Conservation (phyloP, 2,797 vertebrate genomes). For the Leucoraja ocellata region DNA sequence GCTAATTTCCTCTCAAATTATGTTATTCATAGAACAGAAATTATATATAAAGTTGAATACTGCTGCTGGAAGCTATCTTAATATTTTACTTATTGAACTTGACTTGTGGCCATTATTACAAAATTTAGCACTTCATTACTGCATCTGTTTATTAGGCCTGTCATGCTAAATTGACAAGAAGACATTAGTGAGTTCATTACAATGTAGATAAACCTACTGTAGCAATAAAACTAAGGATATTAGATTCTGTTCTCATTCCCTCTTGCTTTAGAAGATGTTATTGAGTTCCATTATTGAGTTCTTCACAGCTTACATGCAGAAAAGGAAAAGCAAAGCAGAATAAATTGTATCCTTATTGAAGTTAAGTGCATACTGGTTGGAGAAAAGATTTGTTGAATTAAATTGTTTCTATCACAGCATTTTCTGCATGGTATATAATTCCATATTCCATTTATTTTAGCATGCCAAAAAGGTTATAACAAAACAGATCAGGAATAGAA, state of each 20-base stretch:
- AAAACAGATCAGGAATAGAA: too few species aligned
- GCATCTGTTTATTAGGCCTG: constrained; percentile 22
- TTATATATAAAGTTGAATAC: constrained; percentile 24
- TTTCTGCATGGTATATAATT: background rate
- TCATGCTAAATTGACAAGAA: constrained; percentile 24
- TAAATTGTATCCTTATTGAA: background rate
- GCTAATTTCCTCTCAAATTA: constrained; percentile 28
- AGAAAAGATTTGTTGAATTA: background rate
- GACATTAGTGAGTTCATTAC: constrained; percentile 34
- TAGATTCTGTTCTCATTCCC: background rate
- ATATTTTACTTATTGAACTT: constrained; percentile 33
- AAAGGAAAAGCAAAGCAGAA: background rate
- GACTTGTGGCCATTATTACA: constrained; percentile 25
- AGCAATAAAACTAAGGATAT: constrained; percentile 28
- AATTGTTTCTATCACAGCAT: background rate
- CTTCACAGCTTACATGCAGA: background rate
- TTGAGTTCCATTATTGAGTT: background rate
- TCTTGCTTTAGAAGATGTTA: background rate
- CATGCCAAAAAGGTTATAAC: background rate
- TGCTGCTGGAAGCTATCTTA: constrained; percentile 20
- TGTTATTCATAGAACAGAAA: constrained; percentile 28
- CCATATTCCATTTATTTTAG: background rate
- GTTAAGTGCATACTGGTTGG: background rate
- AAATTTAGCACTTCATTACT: constrained; percentile 32
- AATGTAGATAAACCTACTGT: constrained; percentile 24